These are phyloP conservation scores for Taeniopygia guttata DNA, from an alignment of 2,797 vertebrate genomes.

Conservation along the genomic window DNA sequence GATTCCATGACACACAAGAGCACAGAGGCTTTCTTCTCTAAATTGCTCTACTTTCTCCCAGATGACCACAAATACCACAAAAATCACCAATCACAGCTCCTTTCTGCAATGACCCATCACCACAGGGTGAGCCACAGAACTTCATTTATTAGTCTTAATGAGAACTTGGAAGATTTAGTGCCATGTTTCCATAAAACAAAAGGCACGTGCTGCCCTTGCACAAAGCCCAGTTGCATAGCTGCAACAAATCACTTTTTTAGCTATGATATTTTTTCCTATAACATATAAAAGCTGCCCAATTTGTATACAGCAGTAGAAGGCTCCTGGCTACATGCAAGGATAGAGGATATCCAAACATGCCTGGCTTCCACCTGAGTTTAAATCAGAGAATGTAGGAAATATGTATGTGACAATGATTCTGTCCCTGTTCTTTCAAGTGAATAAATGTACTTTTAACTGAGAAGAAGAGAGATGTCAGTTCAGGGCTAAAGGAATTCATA, in stretches of 20 bases:
- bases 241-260: not conserved
- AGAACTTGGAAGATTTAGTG: not conserved
- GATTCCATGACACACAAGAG: not conserved
- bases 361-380: not conserved
- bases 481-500: slow-evolving; percentile 9
- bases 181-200: not conserved
- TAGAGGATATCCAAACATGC: not conserved
- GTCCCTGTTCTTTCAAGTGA: not conserved
- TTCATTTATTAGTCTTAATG: not conserved
- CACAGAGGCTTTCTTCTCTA: not conserved
- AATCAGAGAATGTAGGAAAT: not conserved
- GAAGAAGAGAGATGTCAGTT: not conserved
- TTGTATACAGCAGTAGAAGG: not conserved
- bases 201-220: not conserved
- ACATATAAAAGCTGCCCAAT: not conserved
- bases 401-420: not conserved
- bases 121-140: not conserved
- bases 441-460: not conserved
- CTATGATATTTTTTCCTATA: not conserved
- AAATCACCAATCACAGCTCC: not conserved
- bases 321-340: not conserved
- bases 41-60: not conserved
- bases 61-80: not conserved
- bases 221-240: not conserved
- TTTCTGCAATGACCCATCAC: not conserved